A percentile compares a stretch with the other conserved stretches of the same genome.
Evolutionary conservation across 2,888 invertebrate genomes (phyloP).

Genomic region (Drosophila recens): DNA sequence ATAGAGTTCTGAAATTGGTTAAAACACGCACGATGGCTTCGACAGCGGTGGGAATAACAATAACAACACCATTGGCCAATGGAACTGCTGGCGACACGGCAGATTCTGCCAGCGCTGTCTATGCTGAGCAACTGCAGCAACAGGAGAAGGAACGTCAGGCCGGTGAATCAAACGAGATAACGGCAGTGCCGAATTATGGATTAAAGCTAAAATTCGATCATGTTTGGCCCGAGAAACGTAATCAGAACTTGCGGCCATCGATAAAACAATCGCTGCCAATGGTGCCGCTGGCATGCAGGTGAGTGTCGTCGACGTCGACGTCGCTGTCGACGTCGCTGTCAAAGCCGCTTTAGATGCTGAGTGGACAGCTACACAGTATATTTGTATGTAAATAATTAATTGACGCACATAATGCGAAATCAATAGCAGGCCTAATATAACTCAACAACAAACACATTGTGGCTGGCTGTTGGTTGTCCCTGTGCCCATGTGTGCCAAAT

Average conservation of each 20-base stretch:
- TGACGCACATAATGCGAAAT: slow-evolving; percentile 71
- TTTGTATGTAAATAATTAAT: slow-evolving; percentile 63
- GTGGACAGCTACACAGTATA: slow-evolving; percentile 16
- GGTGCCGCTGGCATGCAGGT: slow-evolving; percentile 91
- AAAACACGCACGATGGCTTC: slow-evolving; percentile 46
- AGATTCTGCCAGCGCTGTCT: slow-evolving; percentile 82
- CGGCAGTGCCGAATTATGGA: slow-evolving; percentile 88
- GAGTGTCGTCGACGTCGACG: slow-evolving; percentile 36
- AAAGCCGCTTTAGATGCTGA: slow-evolving; percentile 29
- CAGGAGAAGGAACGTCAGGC: slow-evolving; percentile 37
- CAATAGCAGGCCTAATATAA: slow-evolving; percentile 68
- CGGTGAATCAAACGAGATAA: slow-evolving; percentile 75
- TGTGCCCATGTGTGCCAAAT: slow-evolving; percentile 63
- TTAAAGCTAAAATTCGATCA: slow-evolving; percentile 91
- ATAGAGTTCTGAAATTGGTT: slow-evolving; percentile 34
- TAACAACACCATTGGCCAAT: slow-evolving; percentile 38
- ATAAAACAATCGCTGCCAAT: slow-evolving; percentile 90
- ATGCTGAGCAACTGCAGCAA: slow-evolving; percentile 70
- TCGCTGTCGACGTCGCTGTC: not conserved
- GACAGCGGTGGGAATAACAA: slow-evolving; percentile 17
- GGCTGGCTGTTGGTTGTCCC: not conserved
- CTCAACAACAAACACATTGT: slow-evolving; percentile 14
- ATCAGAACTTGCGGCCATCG: slow-evolving; percentile 88
- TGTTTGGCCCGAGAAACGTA: slow-evolving; percentile 90
- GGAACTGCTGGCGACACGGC: slow-evolving; percentile 43